phyloP scores from a whole-genome alignment of 2,797 vertebrate species.

The Ctenochaetus hawaiiensis region DNA sequence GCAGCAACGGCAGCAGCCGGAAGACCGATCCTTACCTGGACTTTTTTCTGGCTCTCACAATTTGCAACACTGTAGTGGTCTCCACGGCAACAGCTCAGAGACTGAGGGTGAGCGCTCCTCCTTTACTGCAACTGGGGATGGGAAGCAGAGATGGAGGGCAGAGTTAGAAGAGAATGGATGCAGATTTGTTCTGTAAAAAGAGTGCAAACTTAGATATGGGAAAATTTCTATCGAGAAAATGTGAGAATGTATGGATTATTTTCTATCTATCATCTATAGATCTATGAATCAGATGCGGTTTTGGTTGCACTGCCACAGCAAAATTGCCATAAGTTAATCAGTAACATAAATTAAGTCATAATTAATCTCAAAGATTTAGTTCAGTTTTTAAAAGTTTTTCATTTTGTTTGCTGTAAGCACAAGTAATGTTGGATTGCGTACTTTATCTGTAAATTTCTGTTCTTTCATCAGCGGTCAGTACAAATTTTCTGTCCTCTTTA shows the following conservation, averaged over 20 bases:
- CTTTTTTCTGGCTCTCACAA: conserved; percentile 94
- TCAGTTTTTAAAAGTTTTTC: conserved; percentile 31
- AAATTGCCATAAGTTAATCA: conserved; percentile 20
- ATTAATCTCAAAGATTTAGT: conserved; percentile 35
- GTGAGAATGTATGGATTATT: background rate
- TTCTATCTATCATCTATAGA: background rate
- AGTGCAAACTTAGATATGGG: background rate
- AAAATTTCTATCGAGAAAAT: background rate
- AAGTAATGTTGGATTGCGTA: conserved; percentile 12
- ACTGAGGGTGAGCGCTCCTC: conserved; percentile 88
- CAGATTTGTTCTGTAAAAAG: conserved; percentile 25
- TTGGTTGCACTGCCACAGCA: background rate
- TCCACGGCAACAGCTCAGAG: conserved; percentile 91
- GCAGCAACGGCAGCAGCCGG: conserved; percentile 39
- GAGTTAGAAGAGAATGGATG: conserved; percentile 30
- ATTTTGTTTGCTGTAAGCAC: too few relatives aligned
- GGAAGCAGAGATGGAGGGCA: conserved; percentile 60
- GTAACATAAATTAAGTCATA: conserved; percentile 15
- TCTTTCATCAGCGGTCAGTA: conserved; percentile 55
- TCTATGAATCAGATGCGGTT: background rate
- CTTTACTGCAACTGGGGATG: conserved; percentile 51
- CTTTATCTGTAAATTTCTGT: conserved; percentile 38
- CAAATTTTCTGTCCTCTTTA: conserved; percentile 69
- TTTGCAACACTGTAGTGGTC: conserved; percentile 98
- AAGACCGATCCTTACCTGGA: conserved; percentile 87